Evolutionary conservation across 2,113 vertebrate species (phyloP).

Genomic region (Pipra filicauda): DNA sequence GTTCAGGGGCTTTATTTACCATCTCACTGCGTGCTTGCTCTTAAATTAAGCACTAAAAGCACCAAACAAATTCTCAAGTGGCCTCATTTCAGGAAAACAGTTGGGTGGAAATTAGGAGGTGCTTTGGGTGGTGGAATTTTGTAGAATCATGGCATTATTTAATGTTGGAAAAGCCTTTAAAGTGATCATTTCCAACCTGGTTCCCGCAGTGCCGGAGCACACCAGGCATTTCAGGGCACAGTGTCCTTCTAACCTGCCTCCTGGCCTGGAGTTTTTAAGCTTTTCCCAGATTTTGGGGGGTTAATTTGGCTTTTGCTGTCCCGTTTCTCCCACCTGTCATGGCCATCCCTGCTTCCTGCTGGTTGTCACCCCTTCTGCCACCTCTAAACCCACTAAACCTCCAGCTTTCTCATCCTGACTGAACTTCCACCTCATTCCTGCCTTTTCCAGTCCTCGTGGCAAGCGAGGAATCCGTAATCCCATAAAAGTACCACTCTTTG

Average conservation of each 20-base stretch:
- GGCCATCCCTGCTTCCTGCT: conserved; percentile 58
- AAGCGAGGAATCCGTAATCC: conserved; percentile 63
- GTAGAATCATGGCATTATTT: not conserved
- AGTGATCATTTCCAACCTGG: not conserved
- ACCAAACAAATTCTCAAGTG: fast-evolving
- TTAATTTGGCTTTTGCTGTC: conserved; percentile 17
- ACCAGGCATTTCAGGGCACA: fast-evolving
- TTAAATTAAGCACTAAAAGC: fast-evolving
- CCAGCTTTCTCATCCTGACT: conserved; percentile 35
- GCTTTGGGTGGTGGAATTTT: not conserved
- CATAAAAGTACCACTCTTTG: conserved; percentile 64
- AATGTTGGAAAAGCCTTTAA: not conserved
- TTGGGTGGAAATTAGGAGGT: not conserved
- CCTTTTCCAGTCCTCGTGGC: conserved; percentile 72
- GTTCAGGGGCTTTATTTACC: not conserved
- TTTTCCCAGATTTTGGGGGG: not conserved
- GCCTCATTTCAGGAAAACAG: fast-evolving
- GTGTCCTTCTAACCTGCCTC: not conserved
- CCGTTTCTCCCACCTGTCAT: conserved; percentile 31
- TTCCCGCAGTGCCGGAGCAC: fast-evolving
- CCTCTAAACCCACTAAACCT: conserved; percentile 53
- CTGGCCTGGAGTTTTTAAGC: not conserved
- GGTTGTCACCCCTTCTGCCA: conserved; percentile 47
- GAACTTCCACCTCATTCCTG: conserved; percentile 34
- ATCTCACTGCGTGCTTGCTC: fast-evolving